Percentiles rank a stretch among this genome's conserved stretches.
Conservation (phyloP, 1,140 invertebrate species). For the Parapsyche elsis region DNA sequence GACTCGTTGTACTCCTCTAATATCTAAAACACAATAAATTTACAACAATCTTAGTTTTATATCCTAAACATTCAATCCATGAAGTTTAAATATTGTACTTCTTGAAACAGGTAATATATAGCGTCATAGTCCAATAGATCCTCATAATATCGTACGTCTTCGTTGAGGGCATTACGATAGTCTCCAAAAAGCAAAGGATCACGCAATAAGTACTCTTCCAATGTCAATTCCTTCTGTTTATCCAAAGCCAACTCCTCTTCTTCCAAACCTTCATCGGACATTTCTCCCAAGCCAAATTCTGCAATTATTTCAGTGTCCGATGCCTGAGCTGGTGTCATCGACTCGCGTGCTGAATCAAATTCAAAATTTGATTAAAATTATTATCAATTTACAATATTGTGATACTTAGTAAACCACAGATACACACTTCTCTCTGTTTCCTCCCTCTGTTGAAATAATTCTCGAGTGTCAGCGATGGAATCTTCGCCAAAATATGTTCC, state of each 20-base stretch:
- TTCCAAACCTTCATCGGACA: slow-evolving; percentile 62
- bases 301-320: slow-evolving; percentile 36
- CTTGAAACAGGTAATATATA: slow-evolving; percentile 84
- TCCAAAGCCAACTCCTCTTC: slow-evolving; percentile 59
- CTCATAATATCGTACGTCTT: slow-evolving; percentile 84
- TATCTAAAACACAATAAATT: slow-evolving; percentile 69
- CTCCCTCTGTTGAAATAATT: slow-evolving; percentile 24
- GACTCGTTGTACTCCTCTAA: slow-evolving; percentile 86
- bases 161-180: slow-evolving; percentile 83
- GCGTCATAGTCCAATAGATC: slow-evolving; percentile 90
- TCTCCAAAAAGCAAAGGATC: slow-evolving; percentile 90
- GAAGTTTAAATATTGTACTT: slow-evolving; percentile 67
- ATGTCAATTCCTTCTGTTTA: slow-evolving; percentile 65
- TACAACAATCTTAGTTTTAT: slow-evolving; percentile 11
- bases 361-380: no score
- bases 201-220: slow-evolving; percentile 76
- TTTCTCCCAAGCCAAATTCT: slow-evolving; percentile 55
- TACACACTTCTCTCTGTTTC: slow-evolving; percentile 57
- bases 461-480: slow-evolving; percentile 50
- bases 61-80: not conserved
- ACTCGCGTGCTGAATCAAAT: not conserved
- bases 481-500: slow-evolving; percentile 65
- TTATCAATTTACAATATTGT: no score
- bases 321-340: slow-evolving; percentile 45
- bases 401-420: not conserved